phyloP scores from a whole-genome alignment of 1,140 invertebrate genomes.

The Cydia amplana region DNA sequence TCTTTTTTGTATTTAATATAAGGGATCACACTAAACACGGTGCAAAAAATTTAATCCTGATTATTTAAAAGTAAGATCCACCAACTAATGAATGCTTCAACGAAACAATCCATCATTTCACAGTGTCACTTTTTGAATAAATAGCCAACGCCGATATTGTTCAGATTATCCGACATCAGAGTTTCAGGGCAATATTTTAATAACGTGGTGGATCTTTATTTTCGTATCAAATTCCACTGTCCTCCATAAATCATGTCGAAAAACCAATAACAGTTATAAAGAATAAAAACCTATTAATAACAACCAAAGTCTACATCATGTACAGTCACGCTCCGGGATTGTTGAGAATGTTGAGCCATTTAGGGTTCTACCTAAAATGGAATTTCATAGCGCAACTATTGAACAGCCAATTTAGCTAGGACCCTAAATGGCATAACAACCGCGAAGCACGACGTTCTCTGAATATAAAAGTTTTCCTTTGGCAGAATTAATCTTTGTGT shows the following conservation, averaged over 20 bases:
- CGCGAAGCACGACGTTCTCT: no score
- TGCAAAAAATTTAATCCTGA: no score
- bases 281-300: background rate
- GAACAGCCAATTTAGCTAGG: no score
- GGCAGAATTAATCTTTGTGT: no score
- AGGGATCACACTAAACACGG: no score
- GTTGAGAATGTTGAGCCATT: no score
- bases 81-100: background rate
- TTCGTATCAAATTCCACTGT: slow-evolving; percentile 1
- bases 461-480: no score
- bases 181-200: slow-evolving; percentile 4
- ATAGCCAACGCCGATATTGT: slow-evolving; percentile 11
- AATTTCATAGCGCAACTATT: no score
- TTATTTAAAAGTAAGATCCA: background rate
- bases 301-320: background rate
- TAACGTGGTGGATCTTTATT: background rate
- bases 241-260: slow-evolving; percentile 13
- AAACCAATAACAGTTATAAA: background rate
- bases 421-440: no score
- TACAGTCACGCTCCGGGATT: background rate
- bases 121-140: slow-evolving; percentile 22
- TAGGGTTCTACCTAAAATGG: no score
- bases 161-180: slow-evolving; percentile 5
- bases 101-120: slow-evolving; percentile 17
- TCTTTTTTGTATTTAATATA: no score